Conservation (phyloP, 2,888 invertebrate species). For the Lissonota sp. region DNA sequence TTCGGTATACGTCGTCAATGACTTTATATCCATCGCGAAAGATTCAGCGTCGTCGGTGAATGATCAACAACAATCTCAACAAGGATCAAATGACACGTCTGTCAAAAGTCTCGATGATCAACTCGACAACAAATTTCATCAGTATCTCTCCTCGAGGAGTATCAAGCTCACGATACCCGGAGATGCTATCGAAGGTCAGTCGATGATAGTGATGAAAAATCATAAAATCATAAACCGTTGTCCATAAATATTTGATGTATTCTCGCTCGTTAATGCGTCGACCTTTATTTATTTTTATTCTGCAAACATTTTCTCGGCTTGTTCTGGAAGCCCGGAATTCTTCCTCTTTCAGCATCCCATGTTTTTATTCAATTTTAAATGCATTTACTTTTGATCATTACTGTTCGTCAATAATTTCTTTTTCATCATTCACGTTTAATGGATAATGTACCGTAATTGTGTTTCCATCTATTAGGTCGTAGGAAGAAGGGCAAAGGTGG, state of each 20-base stretch:
- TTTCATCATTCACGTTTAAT: neutral
- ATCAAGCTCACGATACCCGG: conserved; percentile 81
- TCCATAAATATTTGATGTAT: neutral
- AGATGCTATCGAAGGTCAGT: conserved; percentile 81
- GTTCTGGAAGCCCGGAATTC: no score
- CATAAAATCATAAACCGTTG: neutral
- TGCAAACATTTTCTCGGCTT: no score
- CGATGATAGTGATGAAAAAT: neutral
- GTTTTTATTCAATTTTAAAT: neutral
- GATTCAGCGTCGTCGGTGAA: conserved; percentile 70
- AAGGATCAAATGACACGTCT: conserved; percentile 67
- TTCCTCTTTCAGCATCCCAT: neutral
- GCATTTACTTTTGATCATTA: neutral
- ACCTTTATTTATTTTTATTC: neutral
- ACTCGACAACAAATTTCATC: conserved; percentile 80
- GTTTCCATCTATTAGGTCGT: conserved; percentile 82
- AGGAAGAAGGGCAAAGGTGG: conserved; percentile 84
- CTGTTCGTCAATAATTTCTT: conserved; percentile 9
- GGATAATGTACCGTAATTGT: conserved; percentile 28
- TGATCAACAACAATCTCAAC: conserved; percentile 58
- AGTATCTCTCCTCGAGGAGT: conserved; percentile 80
- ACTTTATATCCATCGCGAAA: conserved; percentile 78
- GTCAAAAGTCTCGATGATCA: conserved; percentile 78
- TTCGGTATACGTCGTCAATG: conserved; percentile 79
- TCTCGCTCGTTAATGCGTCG: neutral